Evolutionary conservation across 2,888 invertebrate genomes (phyloP).

Genomic region (Frankliniella intonsa): DNA sequence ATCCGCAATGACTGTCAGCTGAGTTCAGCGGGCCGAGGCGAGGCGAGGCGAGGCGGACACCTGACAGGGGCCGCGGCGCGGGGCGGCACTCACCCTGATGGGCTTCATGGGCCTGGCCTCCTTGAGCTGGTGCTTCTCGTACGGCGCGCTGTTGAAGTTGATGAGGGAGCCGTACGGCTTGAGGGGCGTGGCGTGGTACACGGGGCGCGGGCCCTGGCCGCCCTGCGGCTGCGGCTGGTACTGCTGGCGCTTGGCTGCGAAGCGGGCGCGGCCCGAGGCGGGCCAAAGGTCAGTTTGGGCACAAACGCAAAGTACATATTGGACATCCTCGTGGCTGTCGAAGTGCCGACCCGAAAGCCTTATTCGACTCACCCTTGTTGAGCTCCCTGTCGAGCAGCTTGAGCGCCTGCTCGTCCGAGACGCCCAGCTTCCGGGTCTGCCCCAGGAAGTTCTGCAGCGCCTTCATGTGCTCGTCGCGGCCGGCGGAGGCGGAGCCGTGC

Average conservation of each 20-base stretch:
- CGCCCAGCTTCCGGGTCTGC: constrained; percentile 15
- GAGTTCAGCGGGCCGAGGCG: neutral
- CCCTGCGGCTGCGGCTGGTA: neutral
- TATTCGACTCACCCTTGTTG: neutral
- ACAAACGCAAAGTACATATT: no score
- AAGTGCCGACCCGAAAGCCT: neutral
- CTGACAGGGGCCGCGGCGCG: neutral
- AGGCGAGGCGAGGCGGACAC: neutral
- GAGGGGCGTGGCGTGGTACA: constrained; percentile 36
- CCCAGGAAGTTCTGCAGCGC: neutral
- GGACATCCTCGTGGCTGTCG: no score
- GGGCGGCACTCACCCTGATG: neutral
- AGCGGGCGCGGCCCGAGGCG: neutral
- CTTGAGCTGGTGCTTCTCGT: constrained; percentile 24
- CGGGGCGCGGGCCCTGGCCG: neutral
- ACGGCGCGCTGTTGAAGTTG: constrained; percentile 10
- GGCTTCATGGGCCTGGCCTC: neutral
- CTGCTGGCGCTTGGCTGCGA: constrained; percentile 9
- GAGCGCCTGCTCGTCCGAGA: constrained; percentile 11
- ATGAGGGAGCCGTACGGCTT: constrained; percentile 34
- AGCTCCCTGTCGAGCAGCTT: constrained; percentile 22
- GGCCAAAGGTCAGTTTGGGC: no score
- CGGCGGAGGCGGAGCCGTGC: neutral
- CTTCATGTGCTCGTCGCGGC: neutral
- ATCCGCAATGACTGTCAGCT: no score